Evolutionary conservation across 2,888 invertebrate genomes (phyloP).

Genomic region (Rhyacophila evoluta): DNA sequence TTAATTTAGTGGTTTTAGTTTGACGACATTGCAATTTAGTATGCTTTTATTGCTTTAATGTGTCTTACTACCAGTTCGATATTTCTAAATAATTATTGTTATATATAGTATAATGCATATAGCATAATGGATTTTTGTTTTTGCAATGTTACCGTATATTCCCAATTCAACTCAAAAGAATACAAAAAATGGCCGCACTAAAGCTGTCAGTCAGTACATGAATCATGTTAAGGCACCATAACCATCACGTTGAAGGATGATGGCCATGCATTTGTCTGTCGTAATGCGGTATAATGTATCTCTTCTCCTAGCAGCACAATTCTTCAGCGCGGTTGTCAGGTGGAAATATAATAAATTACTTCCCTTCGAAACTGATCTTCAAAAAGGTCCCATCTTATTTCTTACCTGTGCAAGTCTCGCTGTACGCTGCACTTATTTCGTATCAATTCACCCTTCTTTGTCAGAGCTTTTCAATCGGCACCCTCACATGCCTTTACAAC

Average conservation of each 20-base stretch:
- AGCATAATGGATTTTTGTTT: no score
- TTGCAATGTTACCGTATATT: no score
- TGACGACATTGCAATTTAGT: no score
- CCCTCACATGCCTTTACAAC: no score
- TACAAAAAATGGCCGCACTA: not conserved
- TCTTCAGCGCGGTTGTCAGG: slow-evolving; percentile 1
- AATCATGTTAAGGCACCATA: slow-evolving; percentile 19
- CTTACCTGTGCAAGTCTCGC: slow-evolving; percentile 1
- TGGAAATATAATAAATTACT: slow-evolving; percentile 26
- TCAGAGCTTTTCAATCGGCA: not conserved
- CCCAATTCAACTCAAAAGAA: not conserved
- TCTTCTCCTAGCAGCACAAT: slow-evolving; percentile 1
- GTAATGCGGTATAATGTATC: slow-evolving; percentile 19
- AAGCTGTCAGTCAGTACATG: slow-evolving; percentile 13
- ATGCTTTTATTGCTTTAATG: no score
- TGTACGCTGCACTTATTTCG: slow-evolving; percentile 2
- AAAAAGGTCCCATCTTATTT: slow-evolving; percentile 21
- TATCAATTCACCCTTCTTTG: not conserved
- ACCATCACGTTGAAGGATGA: slow-evolving; percentile 11
- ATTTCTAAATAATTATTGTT: no score
- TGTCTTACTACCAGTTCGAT: no score
- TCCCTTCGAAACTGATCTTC: slow-evolving; percentile 25
- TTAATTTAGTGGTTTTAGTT: no score
- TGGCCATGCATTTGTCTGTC: slow-evolving; percentile 14
- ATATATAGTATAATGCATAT: no score